Percentiles rank a stretch among this genome's conserved stretches.
These are phyloP conservation scores for Drosophila maculinotata DNA, from an alignment of 2,888 invertebrate species.

Conservation along the genomic window DNA sequence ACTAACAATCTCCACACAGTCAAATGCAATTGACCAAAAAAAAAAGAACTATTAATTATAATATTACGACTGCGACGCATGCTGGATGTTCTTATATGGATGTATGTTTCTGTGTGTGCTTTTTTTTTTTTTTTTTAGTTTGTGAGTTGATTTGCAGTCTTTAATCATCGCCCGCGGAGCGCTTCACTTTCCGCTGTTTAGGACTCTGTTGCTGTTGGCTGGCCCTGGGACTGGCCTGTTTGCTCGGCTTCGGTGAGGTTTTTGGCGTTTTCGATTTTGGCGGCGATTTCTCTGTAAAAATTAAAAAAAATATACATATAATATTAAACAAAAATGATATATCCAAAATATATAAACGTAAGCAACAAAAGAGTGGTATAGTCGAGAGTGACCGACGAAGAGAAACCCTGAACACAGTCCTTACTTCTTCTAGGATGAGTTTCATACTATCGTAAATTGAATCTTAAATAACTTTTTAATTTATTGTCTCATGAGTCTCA, in stretches of 20 bases:
- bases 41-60: conserved; percentile 42
- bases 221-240: conserved; percentile 88
- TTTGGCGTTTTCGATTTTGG: conserved; percentile 87
- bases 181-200: conserved; percentile 91
- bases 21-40: conserved; percentile 46
- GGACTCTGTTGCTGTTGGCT: conserved; percentile 87
- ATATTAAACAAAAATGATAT: too few species aligned
- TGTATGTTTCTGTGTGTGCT: conserved; percentile 15
- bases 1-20: conserved; percentile 67
- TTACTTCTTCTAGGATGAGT: too few species aligned
- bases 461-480: too few species aligned
- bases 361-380: too few species aligned
- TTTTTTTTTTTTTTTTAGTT: too few species aligned
- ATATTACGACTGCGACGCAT: conserved; percentile 48
- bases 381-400: too few species aligned
- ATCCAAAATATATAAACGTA: too few species aligned
- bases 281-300: conserved; percentile 89
- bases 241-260: conserved; percentile 85
- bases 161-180: conserved; percentile 89
- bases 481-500: too few species aligned
- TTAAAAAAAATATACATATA: too few species aligned
- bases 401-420: too few species aligned
- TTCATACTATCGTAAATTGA: too few species aligned
- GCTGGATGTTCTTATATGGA: conserved; percentile 34
- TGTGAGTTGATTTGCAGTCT: conserved; percentile 41